Percentiles rank a stretch among this genome's conserved stretches.
Evolutionary conservation across 2,888 invertebrate genomes (phyloP).

Genomic region (Lepidochrysops patricia): DNA sequence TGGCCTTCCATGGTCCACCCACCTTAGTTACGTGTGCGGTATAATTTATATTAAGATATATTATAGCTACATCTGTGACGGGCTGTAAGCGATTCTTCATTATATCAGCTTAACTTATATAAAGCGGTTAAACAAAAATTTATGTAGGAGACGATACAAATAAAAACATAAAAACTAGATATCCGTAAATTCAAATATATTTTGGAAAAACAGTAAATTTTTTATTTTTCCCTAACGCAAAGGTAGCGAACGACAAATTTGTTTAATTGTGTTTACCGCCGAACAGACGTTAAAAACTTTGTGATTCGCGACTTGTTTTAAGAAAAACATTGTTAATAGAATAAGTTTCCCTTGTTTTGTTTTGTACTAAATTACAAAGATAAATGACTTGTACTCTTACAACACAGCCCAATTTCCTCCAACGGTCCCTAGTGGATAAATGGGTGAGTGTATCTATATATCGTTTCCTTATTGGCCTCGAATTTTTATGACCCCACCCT

Average conservation of each 20-base stretch:
- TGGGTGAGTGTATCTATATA: constrained; percentile 8
- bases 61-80: no score
- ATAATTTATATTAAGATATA: no score
- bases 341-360: background rate
- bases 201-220: background rate
- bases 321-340: background rate
- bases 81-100: no score
- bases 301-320: background rate
- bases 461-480: constrained; percentile 9
- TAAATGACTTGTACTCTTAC: constrained; percentile 5
- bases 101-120: no score
- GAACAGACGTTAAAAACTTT: background rate
- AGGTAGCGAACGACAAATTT: background rate
- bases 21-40: no score
- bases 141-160: background rate
- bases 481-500: background rate
- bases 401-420: constrained; percentile 6
- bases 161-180: background rate
- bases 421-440: constrained; percentile 10
- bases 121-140: no score
- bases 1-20: no score
- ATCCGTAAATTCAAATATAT: background rate
- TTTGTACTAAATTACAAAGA: constrained; percentile 12
- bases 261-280: background rate
- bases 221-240: background rate